A percentile compares a stretch with the other conserved stretches of the same genome.
phyloP scores from a whole-genome alignment of 2,888 invertebrate species.

The Chymomyza caudatula region DNA sequence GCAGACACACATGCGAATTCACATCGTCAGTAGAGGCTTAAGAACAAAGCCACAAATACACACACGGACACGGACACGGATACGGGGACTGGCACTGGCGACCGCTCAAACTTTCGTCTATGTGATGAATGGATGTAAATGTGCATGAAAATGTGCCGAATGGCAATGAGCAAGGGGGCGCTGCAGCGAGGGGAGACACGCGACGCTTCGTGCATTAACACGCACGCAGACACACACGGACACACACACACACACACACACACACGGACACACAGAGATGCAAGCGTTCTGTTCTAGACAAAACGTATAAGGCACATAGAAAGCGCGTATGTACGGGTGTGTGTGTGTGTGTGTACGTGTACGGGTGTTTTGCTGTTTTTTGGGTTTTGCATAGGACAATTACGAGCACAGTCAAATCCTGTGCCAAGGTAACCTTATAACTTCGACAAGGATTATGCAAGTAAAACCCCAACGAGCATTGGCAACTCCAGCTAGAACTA shows the following conservation, averaged over 20 bases:
- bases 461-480: neutral
- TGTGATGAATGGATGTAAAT: conserved; percentile 31
- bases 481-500: neutral
- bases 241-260: neutral
- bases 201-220: conserved; percentile 3
- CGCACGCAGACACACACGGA: neutral
- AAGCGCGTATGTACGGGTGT: conserved; percentile 16
- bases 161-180: conserved; percentile 28
- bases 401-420: conserved; percentile 40
- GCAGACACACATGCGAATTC: conserved; percentile 25
- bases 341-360: conserved; percentile 13
- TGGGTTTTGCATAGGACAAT: conserved; percentile 31
- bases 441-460: conserved; percentile 53
- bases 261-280: neutral
- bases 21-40: conserved; percentile 30
- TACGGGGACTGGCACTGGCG: neutral
- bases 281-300: conserved; percentile 35
- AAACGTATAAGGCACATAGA: conserved; percentile 46
- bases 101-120: conserved; percentile 28
- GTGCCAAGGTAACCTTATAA: conserved; percentile 47
- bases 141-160: conserved; percentile 35
- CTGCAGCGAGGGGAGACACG: conserved; percentile 5
- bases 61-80: neutral
- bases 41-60: conserved; percentile 41
- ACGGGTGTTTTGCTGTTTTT: conserved; percentile 19